These are phyloP conservation scores for Ichneumoninae sp. DNA, from an alignment of 2,888 invertebrate species.

Conservation along the genomic window DNA sequence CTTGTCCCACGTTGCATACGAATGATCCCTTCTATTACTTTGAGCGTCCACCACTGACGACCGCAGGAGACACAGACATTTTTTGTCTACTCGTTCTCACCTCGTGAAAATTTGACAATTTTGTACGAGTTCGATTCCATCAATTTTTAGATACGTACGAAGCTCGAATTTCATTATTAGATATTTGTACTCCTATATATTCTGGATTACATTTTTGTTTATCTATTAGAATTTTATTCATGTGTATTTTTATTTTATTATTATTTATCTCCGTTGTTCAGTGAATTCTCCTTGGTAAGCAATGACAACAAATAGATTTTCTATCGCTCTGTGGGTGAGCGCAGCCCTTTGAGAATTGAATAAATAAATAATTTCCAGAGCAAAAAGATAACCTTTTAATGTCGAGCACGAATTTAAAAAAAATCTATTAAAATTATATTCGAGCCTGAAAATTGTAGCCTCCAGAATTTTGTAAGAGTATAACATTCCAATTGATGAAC, in stretches of 20 bases:
- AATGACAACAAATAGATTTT: background rate
- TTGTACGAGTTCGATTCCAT: background rate
- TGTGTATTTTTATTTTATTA: background rate
- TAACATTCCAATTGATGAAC: constrained; percentile 6
- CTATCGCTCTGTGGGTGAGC: too few relatives aligned
- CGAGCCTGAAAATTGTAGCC: background rate
- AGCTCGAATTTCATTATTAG: background rate
- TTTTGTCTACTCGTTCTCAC: constrained; percentile 3
- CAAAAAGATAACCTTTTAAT: too few relatives aligned
- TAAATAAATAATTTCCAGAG: too few relatives aligned
- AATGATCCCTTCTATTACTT: constrained; percentile 69
- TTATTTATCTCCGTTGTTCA: background rate
- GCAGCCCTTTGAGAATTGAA: too few relatives aligned
- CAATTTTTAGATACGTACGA: background rate
- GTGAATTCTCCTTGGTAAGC: background rate
- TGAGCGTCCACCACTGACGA: constrained; percentile 20
- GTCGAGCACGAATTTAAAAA: too few relatives aligned
- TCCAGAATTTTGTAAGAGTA: background rate
- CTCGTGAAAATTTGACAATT: constrained; percentile 6
- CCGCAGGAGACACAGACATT: background rate
- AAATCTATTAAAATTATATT: too few relatives aligned
- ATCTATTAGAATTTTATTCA: background rate
- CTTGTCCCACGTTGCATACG: constrained; percentile 74
- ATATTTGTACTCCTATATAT: background rate
- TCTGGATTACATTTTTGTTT: background rate